These are phyloP conservation scores for Cyclophora punctaria DNA, from an alignment of 2,888 invertebrate genomes.

Conservation along the genomic window DNA sequence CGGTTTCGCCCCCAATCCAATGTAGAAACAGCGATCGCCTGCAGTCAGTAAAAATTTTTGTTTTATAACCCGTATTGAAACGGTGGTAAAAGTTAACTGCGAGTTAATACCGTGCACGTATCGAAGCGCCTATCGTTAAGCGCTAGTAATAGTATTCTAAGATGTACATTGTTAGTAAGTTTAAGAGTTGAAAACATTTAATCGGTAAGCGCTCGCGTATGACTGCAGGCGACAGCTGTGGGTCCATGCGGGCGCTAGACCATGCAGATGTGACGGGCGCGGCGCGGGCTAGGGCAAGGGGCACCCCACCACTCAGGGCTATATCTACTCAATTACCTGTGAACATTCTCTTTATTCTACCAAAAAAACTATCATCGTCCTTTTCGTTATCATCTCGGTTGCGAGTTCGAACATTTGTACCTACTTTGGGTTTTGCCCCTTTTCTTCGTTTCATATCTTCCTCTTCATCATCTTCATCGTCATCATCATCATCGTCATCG, in stretches of 20 bases:
- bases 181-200: constrained; percentile 66
- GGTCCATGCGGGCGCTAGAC: constrained; percentile 69
- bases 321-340: constrained; percentile 67
- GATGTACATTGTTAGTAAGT: constrained; percentile 67
- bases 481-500: constrained; percentile 40
- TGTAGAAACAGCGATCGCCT: constrained; percentile 98
- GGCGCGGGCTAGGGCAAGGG: constrained; percentile 38
- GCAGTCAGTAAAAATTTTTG: constrained; percentile 92
- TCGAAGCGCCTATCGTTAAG: constrained; percentile 55
- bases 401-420: constrained; percentile 30
- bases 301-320: constrained; percentile 44
- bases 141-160: constrained; percentile 53
- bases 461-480: constrained; percentile 55
- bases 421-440: constrained; percentile 27
- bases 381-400: constrained; percentile 65
- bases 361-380: constrained; percentile 60
- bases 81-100: constrained; percentile 59
- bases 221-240: constrained; percentile 80
- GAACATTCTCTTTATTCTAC: constrained; percentile 69
- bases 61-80: constrained; percentile 73
- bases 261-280: constrained; percentile 66
- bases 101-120: constrained; percentile 66
- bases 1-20: constrained; percentile 92
- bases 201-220: constrained; percentile 73
- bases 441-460: constrained; percentile 51